Conservation (phyloP, 2,797 vertebrate genomes). For the Apogon talboti region DNA sequence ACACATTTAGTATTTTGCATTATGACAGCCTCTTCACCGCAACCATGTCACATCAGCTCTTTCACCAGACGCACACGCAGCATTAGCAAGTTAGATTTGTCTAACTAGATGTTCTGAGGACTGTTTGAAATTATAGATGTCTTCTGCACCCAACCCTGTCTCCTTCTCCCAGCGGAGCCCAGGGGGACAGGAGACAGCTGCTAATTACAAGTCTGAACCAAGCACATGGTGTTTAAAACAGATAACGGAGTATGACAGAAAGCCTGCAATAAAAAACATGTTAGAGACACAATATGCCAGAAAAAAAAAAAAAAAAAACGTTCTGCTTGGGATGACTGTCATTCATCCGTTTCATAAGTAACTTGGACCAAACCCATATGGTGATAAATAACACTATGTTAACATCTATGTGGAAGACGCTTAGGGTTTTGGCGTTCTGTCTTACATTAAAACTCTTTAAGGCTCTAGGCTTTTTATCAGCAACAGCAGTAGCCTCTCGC, state of each 20-base stretch:
- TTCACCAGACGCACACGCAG: constrained; percentile 44
- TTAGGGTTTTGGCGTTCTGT: constrained; percentile 16
- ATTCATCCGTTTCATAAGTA: constrained; percentile 7
- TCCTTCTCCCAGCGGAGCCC: constrained; percentile 41
- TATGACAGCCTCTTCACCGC: constrained; percentile 38
- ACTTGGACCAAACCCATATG: constrained; percentile 7
- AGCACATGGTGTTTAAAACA: constrained; percentile 60
- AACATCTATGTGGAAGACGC: constrained; percentile 28
- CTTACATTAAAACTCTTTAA: constrained; percentile 38
- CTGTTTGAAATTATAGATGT: constrained; percentile 45
- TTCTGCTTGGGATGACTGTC: constrained; percentile 10
- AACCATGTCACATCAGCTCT: constrained; percentile 51
- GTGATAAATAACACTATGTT: constrained; percentile 39
- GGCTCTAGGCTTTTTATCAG: constrained; percentile 8
- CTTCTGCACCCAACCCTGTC: constrained; percentile 17
- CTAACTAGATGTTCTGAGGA: constrained; percentile 21
- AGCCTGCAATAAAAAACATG: constrained; percentile 38
- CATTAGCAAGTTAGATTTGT: constrained; percentile 62
- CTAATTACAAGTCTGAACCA: constrained; percentile 71
- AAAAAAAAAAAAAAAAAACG: constrained; percentile 13
- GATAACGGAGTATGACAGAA: constrained; percentile 58
- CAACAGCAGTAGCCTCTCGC: constrained; percentile 36
- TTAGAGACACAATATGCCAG: constrained; percentile 7
- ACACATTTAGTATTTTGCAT: constrained; percentile 40
- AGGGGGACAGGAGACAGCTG: constrained; percentile 66